Percentiles rank a stretch among this genome's conserved stretches.
Evolutionary conservation across 1,140 invertebrate genomes (phyloP).

Genomic region (Brachionus rotundiformis): DNA sequence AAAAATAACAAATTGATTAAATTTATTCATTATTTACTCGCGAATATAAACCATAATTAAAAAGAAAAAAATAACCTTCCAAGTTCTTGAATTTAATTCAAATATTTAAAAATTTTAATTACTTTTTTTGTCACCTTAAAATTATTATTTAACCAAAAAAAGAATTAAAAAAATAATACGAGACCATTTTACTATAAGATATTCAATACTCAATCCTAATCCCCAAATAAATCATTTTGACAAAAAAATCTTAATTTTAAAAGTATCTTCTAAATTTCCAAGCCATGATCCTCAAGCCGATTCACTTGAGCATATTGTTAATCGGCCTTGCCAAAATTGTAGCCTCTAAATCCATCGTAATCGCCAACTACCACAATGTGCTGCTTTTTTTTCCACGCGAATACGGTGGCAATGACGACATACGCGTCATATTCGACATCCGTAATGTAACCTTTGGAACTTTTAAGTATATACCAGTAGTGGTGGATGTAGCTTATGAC

Average conservation of each 20-base stretch:
- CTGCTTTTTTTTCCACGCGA: conserved; percentile 33
- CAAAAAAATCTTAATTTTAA: not conserved
- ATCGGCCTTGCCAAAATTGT: not conserved
- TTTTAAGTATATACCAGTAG: conserved; percentile 43
- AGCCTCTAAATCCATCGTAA: conserved; percentile 10
- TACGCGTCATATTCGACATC: conserved; percentile 36
- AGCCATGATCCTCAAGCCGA: not conserved
- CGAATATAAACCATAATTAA: not conserved
- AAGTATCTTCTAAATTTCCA: not conserved
- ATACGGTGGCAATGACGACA: conserved; percentile 49
- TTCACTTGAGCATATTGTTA: not conserved
- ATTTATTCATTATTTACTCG: conserved; percentile 17
- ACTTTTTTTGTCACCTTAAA: conserved; percentile 13
- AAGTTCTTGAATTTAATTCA: conserved; percentile 10
- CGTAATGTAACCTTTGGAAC: conserved; percentile 37
- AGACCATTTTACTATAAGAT: not conserved
- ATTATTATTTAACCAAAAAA: not conserved
- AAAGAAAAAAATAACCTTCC: not conserved
- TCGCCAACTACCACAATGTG: conserved; percentile 50
- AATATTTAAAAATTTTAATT: conserved; percentile 14
- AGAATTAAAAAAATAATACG: not conserved
- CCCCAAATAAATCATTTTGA: not conserved
- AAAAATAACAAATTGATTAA: conserved; percentile 3
- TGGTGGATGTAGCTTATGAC: conserved; percentile 48
- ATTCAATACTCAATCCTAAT: not conserved